Conservation (phyloP, 1,140 invertebrate genomes). For the Leptinotarsa texana region DNA sequence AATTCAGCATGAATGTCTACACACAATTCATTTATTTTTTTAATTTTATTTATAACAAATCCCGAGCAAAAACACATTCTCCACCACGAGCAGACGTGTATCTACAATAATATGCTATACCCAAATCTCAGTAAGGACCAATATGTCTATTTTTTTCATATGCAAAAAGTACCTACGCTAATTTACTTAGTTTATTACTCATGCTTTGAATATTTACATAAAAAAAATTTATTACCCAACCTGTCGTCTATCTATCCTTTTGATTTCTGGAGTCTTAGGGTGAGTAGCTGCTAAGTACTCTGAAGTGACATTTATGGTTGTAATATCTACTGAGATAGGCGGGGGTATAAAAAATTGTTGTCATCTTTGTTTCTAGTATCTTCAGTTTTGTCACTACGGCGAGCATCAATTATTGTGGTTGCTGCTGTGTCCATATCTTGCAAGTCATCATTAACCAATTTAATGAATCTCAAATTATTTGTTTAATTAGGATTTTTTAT, state of each 20-base stretch:
- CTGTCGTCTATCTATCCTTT: no score
- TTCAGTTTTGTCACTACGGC: no score
- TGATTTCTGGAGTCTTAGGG: no score
- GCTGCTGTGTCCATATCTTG: no score
- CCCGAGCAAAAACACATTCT: constrained; percentile 11
- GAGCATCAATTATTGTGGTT: no score
- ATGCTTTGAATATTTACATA: constrained; percentile 2
- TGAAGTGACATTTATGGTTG: no score
- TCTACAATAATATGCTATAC: constrained; percentile 4
- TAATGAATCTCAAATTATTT: constrained; percentile 4
- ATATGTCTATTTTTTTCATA: not conserved
- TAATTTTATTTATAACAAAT: constrained; percentile 1
- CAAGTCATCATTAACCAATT: not conserved
- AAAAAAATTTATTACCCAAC: not conserved
- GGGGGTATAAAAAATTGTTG: no score
- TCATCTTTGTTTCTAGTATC: no score
- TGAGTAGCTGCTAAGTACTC: no score
- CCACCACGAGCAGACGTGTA: not conserved
- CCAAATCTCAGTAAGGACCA: not conserved
- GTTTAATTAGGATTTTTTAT: not conserved
- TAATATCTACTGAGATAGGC: no score
- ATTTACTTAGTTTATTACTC: not conserved
- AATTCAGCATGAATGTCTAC: constrained; percentile 15
- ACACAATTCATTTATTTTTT: constrained; percentile 11
- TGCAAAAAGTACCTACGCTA: not conserved